These are phyloP conservation scores for Ormia ochracea DNA, from an alignment of 2,888 invertebrate genomes.

Conservation along the genomic window DNA sequence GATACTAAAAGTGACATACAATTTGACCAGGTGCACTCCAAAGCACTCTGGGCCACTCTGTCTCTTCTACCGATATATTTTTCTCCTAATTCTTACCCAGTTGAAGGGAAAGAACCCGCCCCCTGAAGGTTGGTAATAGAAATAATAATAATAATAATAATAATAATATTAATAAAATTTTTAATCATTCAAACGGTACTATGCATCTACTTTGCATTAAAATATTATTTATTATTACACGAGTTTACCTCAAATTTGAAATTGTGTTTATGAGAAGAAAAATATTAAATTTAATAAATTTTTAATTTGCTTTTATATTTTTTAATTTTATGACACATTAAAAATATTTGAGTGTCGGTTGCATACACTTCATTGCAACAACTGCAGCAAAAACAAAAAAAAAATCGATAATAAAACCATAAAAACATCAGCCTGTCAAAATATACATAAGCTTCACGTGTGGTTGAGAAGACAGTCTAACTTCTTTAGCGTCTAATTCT, in stretches of 20 bases:
- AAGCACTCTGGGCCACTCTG: too few species aligned
- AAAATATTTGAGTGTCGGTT: constrained; percentile 46
- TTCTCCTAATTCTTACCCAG: too few species aligned
- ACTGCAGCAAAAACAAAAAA: constrained; percentile 12
- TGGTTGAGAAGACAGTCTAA: neutral
- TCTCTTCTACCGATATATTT: too few species aligned
- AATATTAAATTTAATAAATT: neutral
- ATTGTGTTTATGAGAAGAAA: neutral
- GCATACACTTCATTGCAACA: constrained; percentile 36
- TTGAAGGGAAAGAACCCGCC: too few species aligned
- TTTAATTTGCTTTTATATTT: constrained; percentile 42
- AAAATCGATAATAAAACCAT: constrained; percentile 18
- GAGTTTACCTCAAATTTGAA: neutral
- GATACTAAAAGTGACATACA: too few species aligned
- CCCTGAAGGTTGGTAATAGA: too few species aligned
- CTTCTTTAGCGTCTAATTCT: too few species aligned
- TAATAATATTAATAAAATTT: too few species aligned
- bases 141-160: too few species aligned
- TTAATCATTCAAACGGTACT: too few species aligned
- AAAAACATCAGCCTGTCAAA: neutral
- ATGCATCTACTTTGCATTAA: too few species aligned
- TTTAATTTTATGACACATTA: constrained; percentile 33
- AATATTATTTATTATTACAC: neutral
- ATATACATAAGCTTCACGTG: neutral
- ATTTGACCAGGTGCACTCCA: too few species aligned